phyloP scores from a whole-genome alignment of 2,888 invertebrate species.

The Melolontha melolontha region DNA sequence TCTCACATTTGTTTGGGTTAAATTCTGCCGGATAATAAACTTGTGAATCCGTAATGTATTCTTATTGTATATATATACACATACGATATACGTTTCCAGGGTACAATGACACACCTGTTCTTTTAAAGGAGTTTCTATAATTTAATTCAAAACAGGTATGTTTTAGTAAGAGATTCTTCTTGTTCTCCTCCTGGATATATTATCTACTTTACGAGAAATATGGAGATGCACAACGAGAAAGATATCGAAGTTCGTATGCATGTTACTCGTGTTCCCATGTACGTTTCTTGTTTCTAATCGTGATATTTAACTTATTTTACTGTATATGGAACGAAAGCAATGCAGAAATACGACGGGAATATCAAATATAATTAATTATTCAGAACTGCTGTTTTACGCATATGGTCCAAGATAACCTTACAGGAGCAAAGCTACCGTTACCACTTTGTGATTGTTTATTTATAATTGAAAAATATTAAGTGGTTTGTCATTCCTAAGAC shows the following conservation, averaged over 20 bases:
- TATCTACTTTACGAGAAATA: constrained; percentile 42
- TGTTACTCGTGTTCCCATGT: constrained; percentile 26
- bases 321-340: constrained; percentile 36
- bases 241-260: constrained; percentile 41
- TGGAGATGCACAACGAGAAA: constrained; percentile 35
- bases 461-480: too few species aligned
- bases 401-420: too few species aligned
- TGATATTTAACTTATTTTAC: constrained; percentile 45
- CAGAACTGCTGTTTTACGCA: background rate
- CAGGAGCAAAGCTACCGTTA: too few species aligned
- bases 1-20: constrained; percentile 28
- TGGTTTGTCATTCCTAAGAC: too few species aligned
- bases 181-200: constrained; percentile 35
- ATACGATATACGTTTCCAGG: constrained; percentile 25
- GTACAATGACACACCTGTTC: constrained; percentile 49
- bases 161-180: constrained; percentile 44
- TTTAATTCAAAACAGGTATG: constrained; percentile 52
- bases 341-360: constrained; percentile 26
- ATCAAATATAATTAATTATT: constrained; percentile 40
- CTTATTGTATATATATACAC: constrained; percentile 39
- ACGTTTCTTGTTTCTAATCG: constrained; percentile 40
- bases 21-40: constrained; percentile 36
- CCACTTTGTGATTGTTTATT: too few species aligned
- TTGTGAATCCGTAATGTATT: constrained; percentile 46
- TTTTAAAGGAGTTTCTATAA: constrained; percentile 51